Conservation (phyloP, 2,113 vertebrate genomes). For the Proterorhinus semilunaris region DNA sequence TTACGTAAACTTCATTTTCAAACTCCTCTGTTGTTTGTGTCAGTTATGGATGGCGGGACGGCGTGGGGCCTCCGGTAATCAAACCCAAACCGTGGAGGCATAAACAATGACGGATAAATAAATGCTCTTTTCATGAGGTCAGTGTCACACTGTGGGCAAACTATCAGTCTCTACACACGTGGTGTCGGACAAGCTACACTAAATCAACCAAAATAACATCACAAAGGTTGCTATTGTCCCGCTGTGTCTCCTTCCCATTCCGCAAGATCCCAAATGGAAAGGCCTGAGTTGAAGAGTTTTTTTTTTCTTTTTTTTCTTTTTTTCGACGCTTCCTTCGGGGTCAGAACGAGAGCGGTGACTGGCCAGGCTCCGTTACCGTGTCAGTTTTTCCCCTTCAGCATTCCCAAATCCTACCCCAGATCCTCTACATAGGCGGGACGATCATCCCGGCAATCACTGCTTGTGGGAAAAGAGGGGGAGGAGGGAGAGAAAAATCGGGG, state of each 20-base stretch:
- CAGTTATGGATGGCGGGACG: conserved; percentile 78
- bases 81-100: conserved; percentile 66
- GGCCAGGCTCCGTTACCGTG: conserved; percentile 54
- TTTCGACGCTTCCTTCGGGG: conserved; percentile 84
- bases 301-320: conserved; percentile 79
- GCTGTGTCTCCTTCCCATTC: conserved; percentile 44
- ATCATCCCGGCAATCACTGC: conserved; percentile 96
- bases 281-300: conserved; percentile 95
- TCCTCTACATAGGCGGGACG: conserved; percentile 94
- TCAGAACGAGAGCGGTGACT: conserved; percentile 81
- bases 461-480: conserved; percentile 65
- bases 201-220: conserved; percentile 71
- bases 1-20: conserved; percentile 81
- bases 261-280: conserved; percentile 86
- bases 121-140: conserved; percentile 84
- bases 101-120: conserved; percentile 80
- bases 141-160: conserved; percentile 82
- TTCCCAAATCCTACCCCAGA: conserved; percentile 82
- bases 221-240: conserved; percentile 60
- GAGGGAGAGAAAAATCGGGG: conserved; percentile 1
- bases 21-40: conserved; percentile 79
- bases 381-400: conserved; percentile 76
- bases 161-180: conserved; percentile 57
- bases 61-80: conserved; percentile 61
- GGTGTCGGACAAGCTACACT: conserved; percentile 69